Evolutionary conservation across 2,888 invertebrate species (phyloP).

Genomic region (Alviniconcha strummeri): DNA sequence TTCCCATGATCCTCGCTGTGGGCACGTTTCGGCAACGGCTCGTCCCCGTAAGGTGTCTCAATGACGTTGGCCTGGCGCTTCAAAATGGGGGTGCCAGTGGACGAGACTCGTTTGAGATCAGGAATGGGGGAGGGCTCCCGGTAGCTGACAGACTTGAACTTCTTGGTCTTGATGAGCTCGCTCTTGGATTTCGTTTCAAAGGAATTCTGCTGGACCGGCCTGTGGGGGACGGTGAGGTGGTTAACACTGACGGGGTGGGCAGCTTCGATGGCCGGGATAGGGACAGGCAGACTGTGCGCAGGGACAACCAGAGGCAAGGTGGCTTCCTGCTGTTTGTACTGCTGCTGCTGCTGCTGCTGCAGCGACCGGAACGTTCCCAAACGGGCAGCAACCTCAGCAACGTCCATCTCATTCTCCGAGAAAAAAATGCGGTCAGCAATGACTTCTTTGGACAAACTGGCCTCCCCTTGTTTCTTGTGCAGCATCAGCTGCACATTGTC

Average conservation of each 20-base stretch:
- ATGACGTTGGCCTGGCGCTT: slow-evolving; percentile 41
- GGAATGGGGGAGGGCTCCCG: slow-evolving; percentile 22
- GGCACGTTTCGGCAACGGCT: slow-evolving; percentile 21
- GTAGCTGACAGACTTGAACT: slow-evolving; percentile 33
- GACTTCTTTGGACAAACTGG: slow-evolving; percentile 33
- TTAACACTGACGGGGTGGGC: not conserved
- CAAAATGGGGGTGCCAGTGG: slow-evolving; percentile 42
- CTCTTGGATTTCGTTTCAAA: slow-evolving; percentile 34
- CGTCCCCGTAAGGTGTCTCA: slow-evolving; percentile 17
- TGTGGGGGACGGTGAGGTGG: slow-evolving; percentile 8
- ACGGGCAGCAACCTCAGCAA: slow-evolving; percentile 49
- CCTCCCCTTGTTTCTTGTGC: slow-evolving; percentile 48
- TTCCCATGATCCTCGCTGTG: slow-evolving; percentile 25
- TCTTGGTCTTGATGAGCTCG: slow-evolving; percentile 33
- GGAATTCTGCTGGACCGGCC: slow-evolving; percentile 23
- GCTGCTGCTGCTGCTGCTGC: slow-evolving; percentile 15
- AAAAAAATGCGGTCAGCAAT: slow-evolving; percentile 47
- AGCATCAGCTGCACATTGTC: slow-evolving; percentile 58
- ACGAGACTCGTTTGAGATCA: slow-evolving; percentile 41
- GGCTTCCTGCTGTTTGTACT: not conserved
- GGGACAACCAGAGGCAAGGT: not conserved
- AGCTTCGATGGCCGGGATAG: slow-evolving; percentile 35
- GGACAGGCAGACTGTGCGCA: slow-evolving; percentile 29
- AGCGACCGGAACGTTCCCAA: slow-evolving; percentile 36
- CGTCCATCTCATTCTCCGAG: slow-evolving; percentile 55